phyloP scores from a whole-genome alignment of 1,140 invertebrate species.

The Euura saliciscinereae region DNA sequence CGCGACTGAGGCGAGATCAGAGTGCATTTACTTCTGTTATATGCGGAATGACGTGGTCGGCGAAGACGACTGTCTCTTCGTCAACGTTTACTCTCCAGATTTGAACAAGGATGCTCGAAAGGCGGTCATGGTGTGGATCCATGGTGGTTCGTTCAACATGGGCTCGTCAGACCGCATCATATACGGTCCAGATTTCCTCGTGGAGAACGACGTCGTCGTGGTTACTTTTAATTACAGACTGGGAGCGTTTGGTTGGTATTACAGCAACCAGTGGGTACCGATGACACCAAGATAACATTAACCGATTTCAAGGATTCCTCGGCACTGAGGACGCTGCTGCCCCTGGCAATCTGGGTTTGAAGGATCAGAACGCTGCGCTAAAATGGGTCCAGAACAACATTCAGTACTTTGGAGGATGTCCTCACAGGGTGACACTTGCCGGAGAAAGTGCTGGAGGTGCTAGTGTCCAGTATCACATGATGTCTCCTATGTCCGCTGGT shows the following conservation, averaged over 20 bases:
- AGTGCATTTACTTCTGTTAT: conserved; percentile 43
- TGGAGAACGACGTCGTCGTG: conserved; percentile 69
- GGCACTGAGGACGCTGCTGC: conserved; percentile 61
- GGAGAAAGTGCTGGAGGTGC: conserved; percentile 58
- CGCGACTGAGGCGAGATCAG: conserved; percentile 61
- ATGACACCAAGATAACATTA: too few relatives aligned
- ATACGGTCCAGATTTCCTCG: conserved; percentile 66
- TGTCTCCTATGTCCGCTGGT: conserved; percentile 17
- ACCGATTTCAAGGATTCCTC: conserved; percentile 45
- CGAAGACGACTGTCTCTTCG: conserved; percentile 74
- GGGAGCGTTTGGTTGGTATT: conserved; percentile 64
- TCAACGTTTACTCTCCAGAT: conserved; percentile 72
- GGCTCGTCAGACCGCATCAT: conserved; percentile 62
- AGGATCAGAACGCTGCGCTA: conserved; percentile 65
- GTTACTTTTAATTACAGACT: conserved; percentile 74
- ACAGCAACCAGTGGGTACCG: background rate
- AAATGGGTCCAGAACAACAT: conserved; percentile 66
- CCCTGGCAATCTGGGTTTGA: conserved; percentile 65
- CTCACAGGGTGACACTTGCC: conserved; percentile 54
- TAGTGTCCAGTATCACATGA: conserved; percentile 51
- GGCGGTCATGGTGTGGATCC: conserved; percentile 71
- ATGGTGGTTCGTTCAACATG: conserved; percentile 65
- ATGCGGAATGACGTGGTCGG: conserved; percentile 49
- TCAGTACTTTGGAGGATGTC: conserved; percentile 55
- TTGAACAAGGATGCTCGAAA: conserved; percentile 42